Percentiles rank a stretch among this genome's conserved stretches.
These are phyloP conservation scores for Discoglossus pictus DNA, from an alignment of 2,797 vertebrate genomes.

Conservation along the genomic window DNA sequence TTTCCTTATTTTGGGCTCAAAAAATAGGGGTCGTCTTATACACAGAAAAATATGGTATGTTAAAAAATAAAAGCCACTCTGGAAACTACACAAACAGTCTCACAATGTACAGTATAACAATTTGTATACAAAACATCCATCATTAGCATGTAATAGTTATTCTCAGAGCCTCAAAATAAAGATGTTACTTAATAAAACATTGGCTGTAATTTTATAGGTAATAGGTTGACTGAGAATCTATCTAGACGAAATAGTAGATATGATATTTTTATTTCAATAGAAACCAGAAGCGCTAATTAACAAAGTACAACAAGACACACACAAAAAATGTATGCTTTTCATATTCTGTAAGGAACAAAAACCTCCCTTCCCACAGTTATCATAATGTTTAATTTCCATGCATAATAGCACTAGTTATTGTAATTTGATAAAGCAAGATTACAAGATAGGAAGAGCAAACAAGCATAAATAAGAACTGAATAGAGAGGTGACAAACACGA, in stretches of 20 bases:
- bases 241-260: background rate
- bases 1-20: no score
- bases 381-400: constrained; percentile 72
- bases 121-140: no score
- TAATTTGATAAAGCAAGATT: constrained; percentile 73
- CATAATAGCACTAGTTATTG: constrained; percentile 73
- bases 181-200: no score
- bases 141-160: no score
- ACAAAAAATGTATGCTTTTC: constrained; percentile 62
- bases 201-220: no score
- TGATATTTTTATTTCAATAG: constrained; percentile 37
- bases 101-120: no score
- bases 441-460: constrained; percentile 76
- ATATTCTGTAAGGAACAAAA: constrained; percentile 56
- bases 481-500: constrained; percentile 73
- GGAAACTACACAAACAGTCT: no score
- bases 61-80: no score
- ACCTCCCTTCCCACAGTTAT: constrained; percentile 67
- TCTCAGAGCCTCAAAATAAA: no score
- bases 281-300: constrained; percentile 68
- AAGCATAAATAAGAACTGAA: constrained; percentile 72
- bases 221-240: background rate
- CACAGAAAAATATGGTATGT: no score
- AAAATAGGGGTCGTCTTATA: no score
- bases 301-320: constrained; percentile 67